Evolutionary conservation across 2,888 invertebrate species (phyloP).

Genomic region (Acanthosoma haemorrhoidale): DNA sequence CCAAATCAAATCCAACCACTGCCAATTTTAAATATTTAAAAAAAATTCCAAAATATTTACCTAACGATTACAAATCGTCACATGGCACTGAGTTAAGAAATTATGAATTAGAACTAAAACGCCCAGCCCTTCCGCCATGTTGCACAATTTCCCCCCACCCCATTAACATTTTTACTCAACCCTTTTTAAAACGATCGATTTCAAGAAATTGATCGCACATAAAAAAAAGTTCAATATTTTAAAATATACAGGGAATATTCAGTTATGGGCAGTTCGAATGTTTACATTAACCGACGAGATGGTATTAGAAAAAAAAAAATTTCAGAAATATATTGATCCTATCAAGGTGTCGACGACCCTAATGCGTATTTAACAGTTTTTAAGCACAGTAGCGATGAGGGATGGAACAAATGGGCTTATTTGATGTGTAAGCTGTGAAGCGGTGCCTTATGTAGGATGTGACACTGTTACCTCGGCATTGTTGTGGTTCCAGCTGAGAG

Average conservation of each 20-base stretch:
- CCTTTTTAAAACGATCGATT: slow-evolving; percentile 37
- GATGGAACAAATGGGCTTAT: not conserved
- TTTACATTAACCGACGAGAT: too few species aligned
- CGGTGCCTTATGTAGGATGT: not conserved
- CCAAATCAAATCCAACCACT: not conserved
- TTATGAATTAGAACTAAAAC: slow-evolving; percentile 30
- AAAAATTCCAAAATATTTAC: not conserved
- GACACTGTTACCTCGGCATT: slow-evolving; percentile 39
- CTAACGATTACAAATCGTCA: not conserved
- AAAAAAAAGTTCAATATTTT: slow-evolving; percentile 1
- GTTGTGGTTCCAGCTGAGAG: slow-evolving; percentile 37
- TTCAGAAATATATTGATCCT: slow-evolving; percentile 39
- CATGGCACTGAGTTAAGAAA: not conserved
- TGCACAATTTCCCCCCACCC: slow-evolving; percentile 43
- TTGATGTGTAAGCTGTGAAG: not conserved
- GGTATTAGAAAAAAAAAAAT: too few species aligned
- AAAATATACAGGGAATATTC: not conserved
- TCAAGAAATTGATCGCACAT: not conserved
- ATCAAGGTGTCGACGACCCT: slow-evolving; percentile 41
- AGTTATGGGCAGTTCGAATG: not conserved
- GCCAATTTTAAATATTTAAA: not conserved
- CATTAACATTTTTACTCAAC: slow-evolving; percentile 40
- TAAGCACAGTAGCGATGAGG: not conserved
- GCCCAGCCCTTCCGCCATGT: slow-evolving; percentile 65
- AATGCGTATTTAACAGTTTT: slow-evolving; percentile 37